A percentile compares a stretch with the other conserved stretches of the same genome.
phyloP scores from a whole-genome alignment of 1,140 invertebrate species.

The Sesamia nonagrioides region DNA sequence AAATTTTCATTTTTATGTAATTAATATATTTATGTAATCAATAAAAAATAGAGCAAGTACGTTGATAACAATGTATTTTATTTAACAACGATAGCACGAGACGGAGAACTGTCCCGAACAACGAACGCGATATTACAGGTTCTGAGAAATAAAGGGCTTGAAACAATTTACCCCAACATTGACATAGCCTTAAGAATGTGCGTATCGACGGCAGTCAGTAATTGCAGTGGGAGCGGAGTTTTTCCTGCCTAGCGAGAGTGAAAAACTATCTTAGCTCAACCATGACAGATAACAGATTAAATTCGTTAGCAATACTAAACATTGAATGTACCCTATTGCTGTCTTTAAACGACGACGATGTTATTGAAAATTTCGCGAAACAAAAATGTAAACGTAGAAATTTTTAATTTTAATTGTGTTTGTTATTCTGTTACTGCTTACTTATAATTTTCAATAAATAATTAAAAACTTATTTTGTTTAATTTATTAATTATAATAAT shows the following conservation, averaged over 20 bases:
- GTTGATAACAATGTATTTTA: neutral
- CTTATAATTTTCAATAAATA: no score
- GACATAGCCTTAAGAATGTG: conserved; percentile 51
- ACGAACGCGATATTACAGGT: neutral
- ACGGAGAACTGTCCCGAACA: conserved; percentile 2
- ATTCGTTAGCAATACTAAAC: conserved; percentile 43
- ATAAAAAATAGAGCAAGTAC: no score
- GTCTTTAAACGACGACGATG: no score
- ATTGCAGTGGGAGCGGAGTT: conserved; percentile 50
- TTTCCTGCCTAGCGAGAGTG: conserved; percentile 51
- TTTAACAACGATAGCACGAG: neutral
- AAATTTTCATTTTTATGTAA: no score
- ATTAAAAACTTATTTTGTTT: no score
- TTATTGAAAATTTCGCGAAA: no score
- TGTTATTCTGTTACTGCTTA: no score
- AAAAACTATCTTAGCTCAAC: conserved; percentile 51
- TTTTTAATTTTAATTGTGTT: no score
- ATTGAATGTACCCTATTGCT: conserved; percentile 16
- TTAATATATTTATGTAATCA: no score
- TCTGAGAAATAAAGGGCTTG: conserved; percentile 44
- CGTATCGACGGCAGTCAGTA: conserved; percentile 47
- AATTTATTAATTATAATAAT: no score
- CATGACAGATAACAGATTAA: conserved; percentile 46
- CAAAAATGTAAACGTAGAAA: no score
- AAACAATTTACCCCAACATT: conserved; percentile 49